Base-by-base conservation (phyloP, 53 echinoderm and acorn worm genomes). In the Temnopleurus reevesii region DNA sequence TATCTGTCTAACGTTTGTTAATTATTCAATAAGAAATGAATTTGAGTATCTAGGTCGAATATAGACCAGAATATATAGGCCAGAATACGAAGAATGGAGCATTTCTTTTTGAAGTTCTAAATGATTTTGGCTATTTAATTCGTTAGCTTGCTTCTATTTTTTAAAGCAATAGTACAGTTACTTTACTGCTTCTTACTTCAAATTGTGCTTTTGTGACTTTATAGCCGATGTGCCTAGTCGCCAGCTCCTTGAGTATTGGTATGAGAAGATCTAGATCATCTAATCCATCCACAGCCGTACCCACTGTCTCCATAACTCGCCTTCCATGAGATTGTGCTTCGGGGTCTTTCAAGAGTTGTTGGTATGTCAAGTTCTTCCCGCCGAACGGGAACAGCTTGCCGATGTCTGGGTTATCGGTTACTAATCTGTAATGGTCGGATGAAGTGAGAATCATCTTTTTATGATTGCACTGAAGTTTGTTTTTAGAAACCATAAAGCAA, bases 261-360 rank as follows among this genome's bases (percentile, higher is more conserved):
- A 93, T 53, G 23, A 93, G 83, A 0, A 89, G 59, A 12, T 93
- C 91, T n/a, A 89, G 71, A 44, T 93, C 89, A 45, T 91, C 84
- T 47, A 93, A 51, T 1, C 91, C 91, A 7, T 89, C 76, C 6
- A 93, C 91, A 23, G 91, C 91, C 8, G 80, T 28, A 8, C 93
- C 91, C 3, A 93, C 77, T 18, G 84, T 91, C 91, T 89, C 91
- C 89, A 93, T 91, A 7, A 93, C 91, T 17, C 93, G 83, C 35
- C 55, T 76, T 0, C 89, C 93, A 44, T 93, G 93, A 45, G 89
- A 56, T 19, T 53, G 44, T 27, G 85, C 77, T 58, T 93, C 89
- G 2, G 76, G 45, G 49, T 93, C 36, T 6, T 26, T 25, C 12
- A 86, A 46, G 8, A 93, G 89, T 55, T 89, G 61, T 26, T 91